Percentiles rank a stretch among this genome's conserved stretches.
phyloP scores from a whole-genome alignment of 2,113 vertebrate genomes.

The Perca schrenkii region DNA sequence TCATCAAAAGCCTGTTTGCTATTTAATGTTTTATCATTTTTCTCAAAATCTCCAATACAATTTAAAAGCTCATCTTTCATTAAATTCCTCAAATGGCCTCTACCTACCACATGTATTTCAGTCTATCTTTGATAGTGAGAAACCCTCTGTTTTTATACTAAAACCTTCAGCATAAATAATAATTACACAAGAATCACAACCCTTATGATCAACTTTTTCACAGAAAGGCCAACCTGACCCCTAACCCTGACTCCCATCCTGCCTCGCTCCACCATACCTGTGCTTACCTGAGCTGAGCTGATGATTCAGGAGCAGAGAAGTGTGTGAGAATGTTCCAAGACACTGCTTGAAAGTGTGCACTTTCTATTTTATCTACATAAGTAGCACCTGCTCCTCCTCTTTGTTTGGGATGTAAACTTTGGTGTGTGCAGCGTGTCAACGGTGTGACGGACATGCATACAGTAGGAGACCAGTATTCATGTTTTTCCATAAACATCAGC shows the following conservation, averaged over 20 bases:
- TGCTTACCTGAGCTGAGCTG: conserved; percentile 74
- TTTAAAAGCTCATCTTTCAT: conserved; percentile 11
- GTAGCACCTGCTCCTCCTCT: conserved; percentile 70
- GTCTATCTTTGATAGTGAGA: not conserved
- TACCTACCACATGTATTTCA: not conserved
- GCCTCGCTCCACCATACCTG: conserved; percentile 11
- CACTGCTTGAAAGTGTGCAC: conserved; percentile 45
- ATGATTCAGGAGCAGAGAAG: conserved; percentile 33
- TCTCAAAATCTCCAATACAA: not conserved
- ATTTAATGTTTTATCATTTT: not conserved
- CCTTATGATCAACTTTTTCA: not conserved
- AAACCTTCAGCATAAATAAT: not conserved
- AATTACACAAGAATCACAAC: not conserved
- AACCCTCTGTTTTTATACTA: not conserved
- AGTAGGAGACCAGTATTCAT: conserved; percentile 2
- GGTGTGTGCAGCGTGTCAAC: not conserved
- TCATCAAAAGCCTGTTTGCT: not conserved
- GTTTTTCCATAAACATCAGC: conserved; percentile 71
- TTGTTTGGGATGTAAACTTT: conserved; percentile 74
- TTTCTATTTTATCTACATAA: conserved; percentile 65
- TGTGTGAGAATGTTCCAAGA: conserved; percentile 24
- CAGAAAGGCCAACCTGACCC: conserved; percentile 12
- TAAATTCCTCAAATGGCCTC: not conserved
- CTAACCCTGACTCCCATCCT: not conserved
- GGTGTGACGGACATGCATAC: not conserved